phyloP scores from a whole-genome alignment of 2,113 vertebrate species.

The Toxostoma redivivum region DNA sequence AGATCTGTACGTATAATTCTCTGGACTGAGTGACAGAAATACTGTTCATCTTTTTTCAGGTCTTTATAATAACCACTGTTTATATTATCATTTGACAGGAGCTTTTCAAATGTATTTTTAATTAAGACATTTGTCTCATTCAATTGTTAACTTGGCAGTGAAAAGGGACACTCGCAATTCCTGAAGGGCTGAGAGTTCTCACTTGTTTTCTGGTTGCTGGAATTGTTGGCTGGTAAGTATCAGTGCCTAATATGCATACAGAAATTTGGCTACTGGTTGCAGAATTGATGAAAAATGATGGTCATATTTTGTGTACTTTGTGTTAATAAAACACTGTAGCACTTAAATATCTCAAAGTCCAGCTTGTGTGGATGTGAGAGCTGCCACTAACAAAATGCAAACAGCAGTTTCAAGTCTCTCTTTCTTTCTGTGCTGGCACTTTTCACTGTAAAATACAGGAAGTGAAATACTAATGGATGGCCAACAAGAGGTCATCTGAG shows the following conservation, averaged over 20 bases:
- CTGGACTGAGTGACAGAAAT: neutral
- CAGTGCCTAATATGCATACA: neutral
- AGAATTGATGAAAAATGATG: neutral
- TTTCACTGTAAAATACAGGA: neutral
- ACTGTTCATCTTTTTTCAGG: neutral
- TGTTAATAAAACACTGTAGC: neutral
- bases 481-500: neutral
- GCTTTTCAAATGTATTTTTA: neutral
- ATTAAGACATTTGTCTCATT: neutral
- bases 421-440: neutral
- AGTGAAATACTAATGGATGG: neutral
- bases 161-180: neutral
- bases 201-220: neutral
- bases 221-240: neutral
- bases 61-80: neutral
- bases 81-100: neutral
- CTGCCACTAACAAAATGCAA: neutral
- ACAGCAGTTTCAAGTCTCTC: neutral
- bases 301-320: neutral
- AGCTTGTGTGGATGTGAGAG: neutral
- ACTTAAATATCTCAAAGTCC: neutral
- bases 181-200: neutral
- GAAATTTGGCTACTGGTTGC: neutral
- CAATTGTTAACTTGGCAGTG: neutral
- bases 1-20: neutral